A percentile compares a stretch with the other conserved stretches of the same genome.
phyloP scores from a whole-genome alignment of 2,113 vertebrate genomes.

The Pelobates fuscus region DNA sequence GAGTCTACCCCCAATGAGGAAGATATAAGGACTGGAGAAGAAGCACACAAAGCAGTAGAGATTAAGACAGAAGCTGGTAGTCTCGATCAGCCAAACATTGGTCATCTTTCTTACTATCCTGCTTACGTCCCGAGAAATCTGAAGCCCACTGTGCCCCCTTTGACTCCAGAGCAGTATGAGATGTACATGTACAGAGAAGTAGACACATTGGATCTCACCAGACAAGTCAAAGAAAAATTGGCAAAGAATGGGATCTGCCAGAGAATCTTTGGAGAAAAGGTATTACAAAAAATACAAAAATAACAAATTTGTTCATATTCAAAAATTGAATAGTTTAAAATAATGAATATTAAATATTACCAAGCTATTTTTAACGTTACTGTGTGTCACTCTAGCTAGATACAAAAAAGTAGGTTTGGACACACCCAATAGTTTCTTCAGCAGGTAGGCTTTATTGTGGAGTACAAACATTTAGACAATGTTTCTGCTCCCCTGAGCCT shows the following conservation, averaged over 20 bases:
- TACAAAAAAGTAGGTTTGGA: neutral
- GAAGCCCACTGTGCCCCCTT: constrained; percentile 90
- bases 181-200: constrained; percentile 98
- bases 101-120: constrained; percentile 84
- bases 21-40: constrained; percentile 71
- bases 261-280: constrained; percentile 98
- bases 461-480: too few relatives aligned
- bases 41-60: constrained; percentile 72
- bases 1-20: constrained; percentile 77
- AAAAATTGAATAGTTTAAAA: too few relatives aligned
- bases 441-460: too few relatives aligned
- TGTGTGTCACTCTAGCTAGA: neutral
- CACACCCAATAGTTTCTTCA: too few relatives aligned
- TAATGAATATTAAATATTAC: too few relatives aligned
- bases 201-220: constrained; percentile 92
- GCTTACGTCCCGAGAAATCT: constrained; percentile 87
- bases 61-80: constrained; percentile 78
- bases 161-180: constrained; percentile 97
- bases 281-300: constrained; percentile 52
- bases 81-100: constrained; percentile 58
- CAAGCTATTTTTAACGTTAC: neutral
- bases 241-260: constrained; percentile 98
- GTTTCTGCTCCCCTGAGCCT: too few relatives aligned
- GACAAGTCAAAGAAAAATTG: constrained; percentile 97
- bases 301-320: too few relatives aligned